Evolutionary conservation across 2,797 vertebrate genomes (phyloP), one percentile per base, ranked within the genome.

Genomic region (Diplodus sargus): DNA sequence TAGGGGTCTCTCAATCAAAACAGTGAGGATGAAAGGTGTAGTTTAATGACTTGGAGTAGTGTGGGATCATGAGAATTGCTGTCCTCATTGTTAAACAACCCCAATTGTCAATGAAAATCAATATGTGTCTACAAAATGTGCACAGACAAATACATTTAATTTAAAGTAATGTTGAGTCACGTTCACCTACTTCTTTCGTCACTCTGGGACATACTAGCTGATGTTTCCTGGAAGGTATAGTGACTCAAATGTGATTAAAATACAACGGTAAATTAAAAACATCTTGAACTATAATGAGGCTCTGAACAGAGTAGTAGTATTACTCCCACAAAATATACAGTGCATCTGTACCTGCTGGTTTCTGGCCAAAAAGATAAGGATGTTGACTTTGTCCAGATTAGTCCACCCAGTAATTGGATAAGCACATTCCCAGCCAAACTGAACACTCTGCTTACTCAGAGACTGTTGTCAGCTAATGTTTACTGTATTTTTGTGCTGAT

Each of bases 331-430:
- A 45, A 80, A 70, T 48, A 62, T 48, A 76, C 67, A 66, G 22
- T 42, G 6, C 18, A 77, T 79, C 73, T 60, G 60, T 48, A 56
- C 69, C 6, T 59, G 56, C 28, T 81, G 74, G 62, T 72, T 78
- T 79, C 17, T 11, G 22, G 61, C 86, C 89, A 84, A 63, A 78
- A 83, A 73, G 87, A 89, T 89, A 91, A 87, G 62, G n/a, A 64
- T 82, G 78, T 92, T 89, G 84, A 90, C 81, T 85, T 82, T 71
- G 75, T 88, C 66, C 67, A 30, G 76, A 91, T 88, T 76, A 84
- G 45, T 64, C 64, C 2, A 65, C 59, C 39, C 42, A 63, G 76
- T 75, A 77, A 51, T 39, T 48, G 42, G 73, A 91, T 86, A 86
- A 89, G 51, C 66, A 62, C 76, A 69, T 90, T 91, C 84, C 84